Base-by-base conservation (phyloP, 2,113 vertebrate species). In the Alectura lathami region DNA sequence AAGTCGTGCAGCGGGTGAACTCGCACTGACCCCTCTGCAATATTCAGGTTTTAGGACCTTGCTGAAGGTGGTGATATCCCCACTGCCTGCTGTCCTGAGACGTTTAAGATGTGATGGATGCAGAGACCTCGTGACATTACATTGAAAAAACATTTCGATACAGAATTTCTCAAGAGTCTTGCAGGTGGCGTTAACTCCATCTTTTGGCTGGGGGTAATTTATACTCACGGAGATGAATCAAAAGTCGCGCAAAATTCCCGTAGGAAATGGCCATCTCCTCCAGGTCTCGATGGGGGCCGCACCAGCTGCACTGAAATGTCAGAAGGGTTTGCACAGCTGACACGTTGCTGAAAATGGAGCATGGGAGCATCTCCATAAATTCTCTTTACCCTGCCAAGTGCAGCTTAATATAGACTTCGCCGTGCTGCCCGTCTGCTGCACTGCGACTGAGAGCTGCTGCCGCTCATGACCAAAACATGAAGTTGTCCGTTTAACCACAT, bases 281-380 rank as follows among this genome's bases (percentile, higher is more conserved):
- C 75, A 67, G 84, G 60, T 29, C 87, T 95, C 91, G 15, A 78
- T 43, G 88, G 95, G 17, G 29, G 67, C 68, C 42, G 17, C 69
- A 88, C 87, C 98, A 99, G 98, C 98, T 99, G 99, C 96, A 97
- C 98, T 91, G 97, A 98, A 98, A 98, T 98, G 98, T 99, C 98
- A 98, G 96, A 97, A 81, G 96, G 97, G 95, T 97, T 98, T 97
- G 96, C 97, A 96, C 98, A 98, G 98, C 98, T 98, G 99, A 99
- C 98, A 94, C 96, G 72, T 94, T 97, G 97, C 98, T 97, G 88
- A 97, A 98, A 97, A 97, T 90, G 96, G 98, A 98, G 96, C 90
- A 63, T 91, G 95, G 89, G 91, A 94, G 93, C 93, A 94, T 90
- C 17, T 88, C 96, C 97, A 98, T 98, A 99, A 99, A 99, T 98